Evolutionary conservation across 2,797 vertebrate genomes (phyloP).

Genomic region (Mallotus villosus): DNA sequence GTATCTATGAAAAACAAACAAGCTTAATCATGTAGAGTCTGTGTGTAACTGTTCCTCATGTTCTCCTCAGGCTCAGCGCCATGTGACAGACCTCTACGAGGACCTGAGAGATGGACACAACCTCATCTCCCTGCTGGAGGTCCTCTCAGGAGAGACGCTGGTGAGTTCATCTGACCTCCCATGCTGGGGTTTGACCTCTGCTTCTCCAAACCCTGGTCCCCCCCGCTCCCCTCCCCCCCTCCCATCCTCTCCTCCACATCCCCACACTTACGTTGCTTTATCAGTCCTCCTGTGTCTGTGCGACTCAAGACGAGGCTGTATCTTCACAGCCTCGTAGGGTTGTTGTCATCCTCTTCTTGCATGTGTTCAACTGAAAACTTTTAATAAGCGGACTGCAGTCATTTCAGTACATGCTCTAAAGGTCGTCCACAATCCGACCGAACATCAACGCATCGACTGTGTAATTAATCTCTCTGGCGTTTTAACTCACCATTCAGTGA

Average conservation of each 20-base stretch:
- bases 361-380: conserved; percentile 47
- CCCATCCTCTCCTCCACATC: conserved; percentile 13
- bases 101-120: conserved; percentile 96
- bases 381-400: conserved; percentile 13
- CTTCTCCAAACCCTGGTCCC: conserved; percentile 17
- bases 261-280: conserved; percentile 21
- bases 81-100: conserved; percentile 93
- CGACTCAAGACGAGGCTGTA: conserved; percentile 1
- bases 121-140: conserved; percentile 95
- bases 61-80: conserved; percentile 83
- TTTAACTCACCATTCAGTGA: conserved; percentile 35
- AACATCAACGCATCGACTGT: conserved; percentile 25
- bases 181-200: conserved; percentile 15
- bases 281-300: conserved; percentile 2
- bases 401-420: conserved; percentile 46
- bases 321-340: conserved; percentile 1
- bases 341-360: conserved; percentile 40
- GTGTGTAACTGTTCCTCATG: neutral
- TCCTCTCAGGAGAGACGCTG: conserved; percentile 92
- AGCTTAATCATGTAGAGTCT: neutral
- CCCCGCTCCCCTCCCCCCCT: neutral
- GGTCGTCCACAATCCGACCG: conserved; percentile 28
- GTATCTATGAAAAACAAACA: neutral
- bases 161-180: conserved; percentile 68
- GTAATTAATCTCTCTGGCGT: neutral